Evolutionary conservation across 2,113 vertebrate genomes (phyloP), one percentile per base, ranked within the genome.

Genomic region (Chaenocephalus aceratus): DNA sequence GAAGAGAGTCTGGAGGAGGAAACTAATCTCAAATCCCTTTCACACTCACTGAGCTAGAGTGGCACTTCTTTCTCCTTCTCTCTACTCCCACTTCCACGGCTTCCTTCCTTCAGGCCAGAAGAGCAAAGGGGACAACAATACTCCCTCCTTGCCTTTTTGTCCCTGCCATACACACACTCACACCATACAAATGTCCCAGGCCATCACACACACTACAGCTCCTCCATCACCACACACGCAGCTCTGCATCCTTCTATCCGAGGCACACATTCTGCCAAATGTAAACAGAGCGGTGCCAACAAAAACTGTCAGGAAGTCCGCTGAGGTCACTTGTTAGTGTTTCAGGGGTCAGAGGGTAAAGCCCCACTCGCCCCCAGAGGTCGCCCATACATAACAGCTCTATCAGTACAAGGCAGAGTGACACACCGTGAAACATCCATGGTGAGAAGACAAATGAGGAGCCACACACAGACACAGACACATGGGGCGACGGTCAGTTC

Each of bases 41-140:
- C 72, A 81, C 60, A 48, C 66, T 64, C 57, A 5, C 60, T 61
- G 54, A n/a, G 63, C 23, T 67, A 49, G 82, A 91, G 79, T 63
- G 63, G 69, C 83, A 82, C 84, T 87, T 89, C 58, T 86, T 66
- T 83, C 83, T 70, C 63, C 64, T 79, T 66, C 67, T 81, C 86
- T 80, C 76, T 88, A 41, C 84, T 88, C 79, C 70, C 65, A 87
- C 84, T 78, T 89, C 87, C 82, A 73, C 48, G 2, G 77, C 75
- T 93, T 94, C 90, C 92, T 93, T 93, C 91, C 93, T 83, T 54
- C 44, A 34, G 72, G 77, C 84, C 75, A 81, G 67, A 79, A 63
- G 87, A 84, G 82, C 72, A 69, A 68, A 60, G 10, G 10, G 70
- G 83, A 89, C 84, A 90, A 90, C 87, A 89, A 86, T 79, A 59